Evolutionary conservation across 2,888 invertebrate genomes (phyloP).

Genomic region (Ichneumon xanthorius): DNA sequence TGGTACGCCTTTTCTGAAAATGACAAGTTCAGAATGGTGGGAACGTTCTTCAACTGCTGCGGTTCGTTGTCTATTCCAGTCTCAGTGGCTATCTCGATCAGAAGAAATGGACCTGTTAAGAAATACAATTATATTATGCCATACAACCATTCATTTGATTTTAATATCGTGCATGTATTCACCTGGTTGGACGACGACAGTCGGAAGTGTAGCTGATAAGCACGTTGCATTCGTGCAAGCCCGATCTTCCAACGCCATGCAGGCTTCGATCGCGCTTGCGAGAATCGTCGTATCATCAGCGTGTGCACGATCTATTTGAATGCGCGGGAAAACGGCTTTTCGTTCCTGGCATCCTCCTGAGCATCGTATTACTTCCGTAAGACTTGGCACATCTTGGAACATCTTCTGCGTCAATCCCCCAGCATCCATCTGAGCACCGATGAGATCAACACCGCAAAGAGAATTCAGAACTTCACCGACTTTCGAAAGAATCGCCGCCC

Average conservation of each 20-base stretch:
- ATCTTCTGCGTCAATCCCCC: constrained; percentile 1
- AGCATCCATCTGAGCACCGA: not conserved
- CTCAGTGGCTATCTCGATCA: not conserved
- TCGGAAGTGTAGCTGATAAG: not conserved
- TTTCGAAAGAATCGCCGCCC: not conserved
- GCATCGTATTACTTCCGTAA: constrained; percentile 12
- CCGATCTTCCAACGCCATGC: constrained; percentile 1
- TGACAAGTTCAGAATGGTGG: not conserved
- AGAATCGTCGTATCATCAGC: no score
- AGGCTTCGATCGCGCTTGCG: no score
- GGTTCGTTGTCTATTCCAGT: not conserved
- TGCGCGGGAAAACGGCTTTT: no score
- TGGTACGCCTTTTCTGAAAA: not conserved
- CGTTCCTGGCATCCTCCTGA: constrained; percentile 16
- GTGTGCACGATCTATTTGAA: no score
- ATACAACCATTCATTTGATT: not conserved
- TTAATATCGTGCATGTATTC: not conserved
- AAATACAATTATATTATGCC: not conserved
- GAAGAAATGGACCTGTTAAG: constrained; percentile 21
- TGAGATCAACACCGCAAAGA: constrained; percentile 17
- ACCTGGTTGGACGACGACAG: constrained; percentile 9
- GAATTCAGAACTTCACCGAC: not conserved
- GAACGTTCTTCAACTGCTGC: not conserved
- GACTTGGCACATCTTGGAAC: constrained; percentile 8
- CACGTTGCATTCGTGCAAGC: not conserved